A percentile compares a stretch with the other conserved stretches of the same genome.
Conservation (phyloP, 2,888 invertebrate genomes). For the Enchytraeus crypticus region DNA sequence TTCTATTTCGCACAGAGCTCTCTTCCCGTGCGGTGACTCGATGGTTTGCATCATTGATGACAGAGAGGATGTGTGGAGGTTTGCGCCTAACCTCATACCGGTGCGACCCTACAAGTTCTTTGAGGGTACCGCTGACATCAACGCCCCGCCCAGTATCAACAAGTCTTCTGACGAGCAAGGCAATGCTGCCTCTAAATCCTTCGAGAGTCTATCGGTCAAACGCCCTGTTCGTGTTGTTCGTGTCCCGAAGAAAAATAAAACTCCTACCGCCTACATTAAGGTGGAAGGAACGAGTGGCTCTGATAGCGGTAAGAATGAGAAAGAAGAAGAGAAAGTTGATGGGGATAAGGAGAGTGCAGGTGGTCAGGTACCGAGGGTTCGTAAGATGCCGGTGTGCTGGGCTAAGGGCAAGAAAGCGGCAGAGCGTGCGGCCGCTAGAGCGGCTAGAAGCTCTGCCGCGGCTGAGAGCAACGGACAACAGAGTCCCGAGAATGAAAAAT, state of each 20-base stretch:
- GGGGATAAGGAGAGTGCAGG: slow-evolving; percentile 20
- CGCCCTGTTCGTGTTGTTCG: too few relatives aligned
- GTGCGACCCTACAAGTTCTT: slow-evolving; percentile 59
- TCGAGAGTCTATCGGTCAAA: too few relatives aligned
- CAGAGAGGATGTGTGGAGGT: slow-evolving; percentile 97
- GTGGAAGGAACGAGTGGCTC: slow-evolving; percentile 8
- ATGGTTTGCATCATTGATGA: slow-evolving; percentile 99
- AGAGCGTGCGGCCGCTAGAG: too few relatives aligned
- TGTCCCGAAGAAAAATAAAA: not conserved
- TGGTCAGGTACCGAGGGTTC: too few relatives aligned
- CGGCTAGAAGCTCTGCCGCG: too few relatives aligned
- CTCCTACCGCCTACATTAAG: not conserved
- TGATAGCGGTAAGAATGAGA: not conserved
- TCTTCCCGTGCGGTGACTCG: slow-evolving; percentile 95
- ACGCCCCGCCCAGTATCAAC: slow-evolving; percentile 62
- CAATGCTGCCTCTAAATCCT: too few relatives aligned
- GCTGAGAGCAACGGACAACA: too few relatives aligned
- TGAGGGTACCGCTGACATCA: slow-evolving; percentile 82
- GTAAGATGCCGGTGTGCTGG: too few relatives aligned
- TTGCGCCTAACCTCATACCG: slow-evolving; percentile 87
- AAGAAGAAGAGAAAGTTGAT: slow-evolving; percentile 8
- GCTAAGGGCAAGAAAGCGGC: too few relatives aligned
- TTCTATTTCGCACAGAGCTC: slow-evolving; percentile 69
- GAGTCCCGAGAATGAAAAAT: too few relatives aligned
- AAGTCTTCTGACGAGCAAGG: slow-evolving; percentile 2